These are phyloP conservation scores for Isotomurus palustris DNA, from an alignment of 2,888 invertebrate species.

Conservation along the genomic window DNA sequence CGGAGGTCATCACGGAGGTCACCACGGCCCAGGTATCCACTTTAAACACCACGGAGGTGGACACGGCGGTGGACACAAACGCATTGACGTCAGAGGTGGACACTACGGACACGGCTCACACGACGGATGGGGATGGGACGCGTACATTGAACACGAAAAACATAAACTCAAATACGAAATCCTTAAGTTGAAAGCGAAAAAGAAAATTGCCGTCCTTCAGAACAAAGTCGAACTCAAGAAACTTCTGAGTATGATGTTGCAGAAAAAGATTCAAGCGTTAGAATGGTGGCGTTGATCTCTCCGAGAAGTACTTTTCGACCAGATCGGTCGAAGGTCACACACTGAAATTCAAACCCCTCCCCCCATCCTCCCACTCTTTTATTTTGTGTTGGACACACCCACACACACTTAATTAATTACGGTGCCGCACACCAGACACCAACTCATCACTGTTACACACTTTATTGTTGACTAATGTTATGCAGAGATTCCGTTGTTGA, in stretches of 20 bases:
- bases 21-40: constrained; percentile 13
- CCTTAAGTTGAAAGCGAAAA: constrained; percentile 45
- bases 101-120: constrained; percentile 16
- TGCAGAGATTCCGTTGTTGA: too few relatives aligned
- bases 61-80: constrained; percentile 3
- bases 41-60: constrained; percentile 6
- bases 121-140: constrained; percentile 33
- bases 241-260: constrained; percentile 42
- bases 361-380: too few relatives aligned
- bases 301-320: background rate
- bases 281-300: constrained; percentile 42
- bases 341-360: too few relatives aligned
- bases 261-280: constrained; percentile 45
- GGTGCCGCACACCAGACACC: too few relatives aligned
- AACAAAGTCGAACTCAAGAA: constrained; percentile 46
- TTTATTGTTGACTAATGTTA: too few relatives aligned
- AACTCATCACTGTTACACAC: too few relatives aligned
- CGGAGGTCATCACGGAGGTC: constrained; percentile 2
- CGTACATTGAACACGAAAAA: constrained; percentile 44
- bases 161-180: constrained; percentile 45
- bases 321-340: too few relatives aligned
- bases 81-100: constrained; percentile 13
- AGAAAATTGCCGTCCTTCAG: constrained; percentile 45
- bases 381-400: too few relatives aligned
- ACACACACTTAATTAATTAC: too few relatives aligned